phyloP scores from a whole-genome alignment of 2,797 vertebrate genomes.

The Girardinus metallicus region DNA sequence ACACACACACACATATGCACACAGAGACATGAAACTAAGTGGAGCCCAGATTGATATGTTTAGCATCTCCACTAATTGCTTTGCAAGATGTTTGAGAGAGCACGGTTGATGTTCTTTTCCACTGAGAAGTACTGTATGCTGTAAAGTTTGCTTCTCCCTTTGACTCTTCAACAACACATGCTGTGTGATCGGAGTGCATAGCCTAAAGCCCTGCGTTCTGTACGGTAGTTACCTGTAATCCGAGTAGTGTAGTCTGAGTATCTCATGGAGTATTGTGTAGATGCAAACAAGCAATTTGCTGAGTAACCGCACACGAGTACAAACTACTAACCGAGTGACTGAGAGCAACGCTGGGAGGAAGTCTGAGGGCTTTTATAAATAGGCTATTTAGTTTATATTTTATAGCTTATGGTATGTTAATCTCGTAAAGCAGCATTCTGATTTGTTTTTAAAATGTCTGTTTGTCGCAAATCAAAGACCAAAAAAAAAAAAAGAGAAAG shows the following conservation, averaged over 20 bases:
- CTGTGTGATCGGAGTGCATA: conserved; percentile 50
- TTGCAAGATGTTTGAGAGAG: conserved; percentile 66
- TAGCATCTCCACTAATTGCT: conserved; percentile 70
- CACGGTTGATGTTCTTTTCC: conserved; percentile 46
- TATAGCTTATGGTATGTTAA: conserved; percentile 64
- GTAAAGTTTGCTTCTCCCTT: conserved; percentile 61
- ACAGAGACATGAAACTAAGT: conserved; percentile 13
- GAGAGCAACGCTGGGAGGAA: conserved; percentile 26
- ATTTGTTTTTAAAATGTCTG: conserved; percentile 59
- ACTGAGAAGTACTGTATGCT: conserved; percentile 62
- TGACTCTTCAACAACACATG: conserved; percentile 57
- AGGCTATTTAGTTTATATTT: conserved; percentile 66
- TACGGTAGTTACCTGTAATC: conserved; percentile 70
- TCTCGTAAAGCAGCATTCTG: conserved; percentile 47
- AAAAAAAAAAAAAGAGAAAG: conserved; percentile 31
- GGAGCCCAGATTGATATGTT: conserved; percentile 65
- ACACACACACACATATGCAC: conserved; percentile 29
- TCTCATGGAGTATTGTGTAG: conserved; percentile 61
- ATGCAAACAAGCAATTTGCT: conserved; percentile 47
- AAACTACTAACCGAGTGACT: conserved; percentile 51
- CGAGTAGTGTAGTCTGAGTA: conserved; percentile 63
- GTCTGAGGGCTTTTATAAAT: conserved; percentile 68
- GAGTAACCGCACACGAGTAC: conserved; percentile 48
- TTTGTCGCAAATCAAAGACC: conserved; percentile 49
- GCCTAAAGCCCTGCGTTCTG: conserved; percentile 68